Conservation (phyloP, 2,797 vertebrate species). For the Benthosema pterotum region DNA sequence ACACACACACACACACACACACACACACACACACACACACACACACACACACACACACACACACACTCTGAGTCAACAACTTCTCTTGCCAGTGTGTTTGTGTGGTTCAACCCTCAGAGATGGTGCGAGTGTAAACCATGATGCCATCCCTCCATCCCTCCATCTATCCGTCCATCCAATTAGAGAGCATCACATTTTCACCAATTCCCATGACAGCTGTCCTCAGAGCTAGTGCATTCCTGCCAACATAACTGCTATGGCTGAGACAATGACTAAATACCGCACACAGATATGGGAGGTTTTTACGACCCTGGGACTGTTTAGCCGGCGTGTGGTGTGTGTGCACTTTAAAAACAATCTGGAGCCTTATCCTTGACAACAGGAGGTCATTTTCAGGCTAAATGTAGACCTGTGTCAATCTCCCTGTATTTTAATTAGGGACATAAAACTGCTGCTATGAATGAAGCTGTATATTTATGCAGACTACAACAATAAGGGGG, state of each 20-base stretch:
- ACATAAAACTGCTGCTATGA: constrained; percentile 65
- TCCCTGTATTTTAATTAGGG: constrained; percentile 66
- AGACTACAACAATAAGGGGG: constrained; percentile 56
- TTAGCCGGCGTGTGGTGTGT: constrained; percentile 44
- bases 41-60: too few species aligned
- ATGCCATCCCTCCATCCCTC: constrained; percentile 11
- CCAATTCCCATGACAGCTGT: constrained; percentile 51
- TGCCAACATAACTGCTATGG: constrained; percentile 41
- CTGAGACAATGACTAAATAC: constrained; percentile 56
- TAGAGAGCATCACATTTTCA: constrained; percentile 41
- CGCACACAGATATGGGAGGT: constrained; percentile 43
- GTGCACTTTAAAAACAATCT: constrained; percentile 26
- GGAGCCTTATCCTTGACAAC: constrained; percentile 56
- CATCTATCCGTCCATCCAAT: constrained; percentile 27
- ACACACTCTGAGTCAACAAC: too few species aligned
- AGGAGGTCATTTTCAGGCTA: constrained; percentile 60
- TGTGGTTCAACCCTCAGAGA: too few species aligned
- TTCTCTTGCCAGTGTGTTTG: constrained; percentile 4
- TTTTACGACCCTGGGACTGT: constrained; percentile 32
- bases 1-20: background rate
- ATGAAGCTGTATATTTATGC: constrained; percentile 60
- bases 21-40: background rate
- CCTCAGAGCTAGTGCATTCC: constrained; percentile 57
- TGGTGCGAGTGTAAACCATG: constrained; percentile 32
- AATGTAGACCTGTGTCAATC: constrained; percentile 60